Base-by-base conservation (phyloP, 1,140 invertebrate genomes). In the Chironomus striatipennis region DNA sequence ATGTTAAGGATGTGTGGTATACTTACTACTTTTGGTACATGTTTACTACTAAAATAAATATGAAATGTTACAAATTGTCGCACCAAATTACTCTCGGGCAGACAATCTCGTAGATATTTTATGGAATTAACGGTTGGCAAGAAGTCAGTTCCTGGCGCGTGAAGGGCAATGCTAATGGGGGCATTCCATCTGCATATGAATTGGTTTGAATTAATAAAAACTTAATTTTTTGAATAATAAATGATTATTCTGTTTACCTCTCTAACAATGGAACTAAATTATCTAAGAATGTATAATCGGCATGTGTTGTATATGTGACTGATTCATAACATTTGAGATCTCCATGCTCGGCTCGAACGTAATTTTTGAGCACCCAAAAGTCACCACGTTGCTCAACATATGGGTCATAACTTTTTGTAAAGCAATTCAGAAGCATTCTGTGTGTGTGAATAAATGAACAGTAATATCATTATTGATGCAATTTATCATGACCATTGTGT, bases 221-320 rank as follows among this genome's bases (percentile, higher is more conserved):
- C 7, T n/a, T 15, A 74, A 74, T n/a, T n/a, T n/a, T n/a, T n/a
- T 73, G 43, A 64, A 74, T 21, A 34, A 21, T 47, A 64, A 83
- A 57, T 43, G 12, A 21, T 57, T 43, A 47, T 73, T 12, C 17
- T 6, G 18, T 42, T 73, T 77, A 87, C 86, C 85, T 84, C 79
- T 94, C 89, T 76, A 95, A 83, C 77, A 97, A 83, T 43, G 93
- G 92, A 79, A 90, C 88, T 73, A 96, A 84, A 83, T 97, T 96
- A 80, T 96, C 93, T 77, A 97, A 86, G 83, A 95, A 96, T 74
- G 94, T 94, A 80, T 90, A 95, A 79, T 95, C 93, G 2, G 92
- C 93, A 81, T 97, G 95, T 8, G 95, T 97, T 0, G 94, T 96
- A 79, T 96, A 95, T 0, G 95, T 97, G 47, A 97, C 87, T 75